These are phyloP conservation scores for Hermetia illucens DNA, from an alignment of 1,140 invertebrate genomes.

Conservation along the genomic window DNA sequence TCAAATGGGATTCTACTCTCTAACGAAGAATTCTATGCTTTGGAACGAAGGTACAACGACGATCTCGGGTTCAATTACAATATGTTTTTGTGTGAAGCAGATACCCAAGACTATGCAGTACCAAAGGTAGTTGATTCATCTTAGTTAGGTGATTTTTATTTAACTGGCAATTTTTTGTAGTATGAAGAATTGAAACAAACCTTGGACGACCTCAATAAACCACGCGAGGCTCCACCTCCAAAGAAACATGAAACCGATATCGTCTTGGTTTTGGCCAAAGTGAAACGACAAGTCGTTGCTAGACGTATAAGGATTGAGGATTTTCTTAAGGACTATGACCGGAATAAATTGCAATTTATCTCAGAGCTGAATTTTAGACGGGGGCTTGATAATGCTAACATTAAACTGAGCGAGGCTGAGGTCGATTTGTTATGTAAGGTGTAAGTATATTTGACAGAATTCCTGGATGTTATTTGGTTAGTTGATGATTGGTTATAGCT, in stretches of 20 bases:
- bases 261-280: constrained; percentile 49
- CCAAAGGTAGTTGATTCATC: constrained; percentile 11
- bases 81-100: constrained; percentile 42
- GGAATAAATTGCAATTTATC: constrained; percentile 41
- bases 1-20: constrained; percentile 45
- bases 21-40: constrained; percentile 43
- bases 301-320: constrained; percentile 46
- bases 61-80: constrained; percentile 54
- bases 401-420: constrained; percentile 35
- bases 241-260: too few species aligned
- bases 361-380: constrained; percentile 45
- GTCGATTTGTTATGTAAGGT: constrained; percentile 14
- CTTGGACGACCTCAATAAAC: too few species aligned
- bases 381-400: constrained; percentile 40
- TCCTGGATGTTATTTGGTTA: too few species aligned
- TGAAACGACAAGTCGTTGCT: constrained; percentile 49
- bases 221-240: too few species aligned
- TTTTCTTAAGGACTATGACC: constrained; percentile 47
- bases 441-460: too few species aligned
- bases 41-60: constrained; percentile 49
- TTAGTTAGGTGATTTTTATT: neutral
- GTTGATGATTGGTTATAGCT: too few species aligned
- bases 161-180: neutral
- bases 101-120: constrained; percentile 25
- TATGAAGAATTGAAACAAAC: constrained; percentile 7